Base-by-base conservation (phyloP, 2,888 invertebrate species). In the Limenitis camilla region DNA sequence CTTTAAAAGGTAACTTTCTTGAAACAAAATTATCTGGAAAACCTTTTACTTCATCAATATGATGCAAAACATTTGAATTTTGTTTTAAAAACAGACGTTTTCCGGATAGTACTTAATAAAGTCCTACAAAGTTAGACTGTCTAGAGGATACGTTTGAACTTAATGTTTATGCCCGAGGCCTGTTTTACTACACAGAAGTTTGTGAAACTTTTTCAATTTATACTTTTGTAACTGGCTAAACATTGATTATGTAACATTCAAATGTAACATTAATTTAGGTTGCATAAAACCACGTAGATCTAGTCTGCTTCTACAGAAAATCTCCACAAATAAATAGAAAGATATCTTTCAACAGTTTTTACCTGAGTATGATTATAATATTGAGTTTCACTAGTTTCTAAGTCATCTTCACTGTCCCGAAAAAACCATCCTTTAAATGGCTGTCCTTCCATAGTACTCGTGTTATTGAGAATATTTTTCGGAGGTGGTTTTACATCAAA, bases 401-500 rank as follows among this genome's bases (percentile, higher is more conserved):
- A 71, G 60, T 88, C 84, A n/a, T 76, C 74, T 6, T 65, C 59
- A 1, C 76, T 70, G 56, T 87, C 83, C 36, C 81, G 83, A 81
- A 82, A 78, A 77, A 77, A 78, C 87, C 86, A 87, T 33, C 76
- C 66, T 35, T 73, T 66, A 42, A 86, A 87, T 39, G 73, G 72
- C 31, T 78, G 67, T 0, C 49, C 44, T 9, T 61, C 65, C 7
- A 33, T 40, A 19, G 6, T n/a, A 0, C 45, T n/a, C 11, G 65
- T 65, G 6, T 45, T 63, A 49, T 68, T 73, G 1, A 55, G 29
- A 47, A 61, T 64, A 2, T 63, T 52, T 53, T 88, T 85, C 0
- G 78, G 76, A 6, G 89, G 90, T 4, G 88, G 74, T 68, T 84
- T 89, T 4, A 85, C 68, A 68, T 90, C 90, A 59, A 91, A 90